Percentiles rank a stretch among this genome's conserved stretches.
Conservation (phyloP, 2,797 vertebrate species). For the Morus bassanus region DNA sequence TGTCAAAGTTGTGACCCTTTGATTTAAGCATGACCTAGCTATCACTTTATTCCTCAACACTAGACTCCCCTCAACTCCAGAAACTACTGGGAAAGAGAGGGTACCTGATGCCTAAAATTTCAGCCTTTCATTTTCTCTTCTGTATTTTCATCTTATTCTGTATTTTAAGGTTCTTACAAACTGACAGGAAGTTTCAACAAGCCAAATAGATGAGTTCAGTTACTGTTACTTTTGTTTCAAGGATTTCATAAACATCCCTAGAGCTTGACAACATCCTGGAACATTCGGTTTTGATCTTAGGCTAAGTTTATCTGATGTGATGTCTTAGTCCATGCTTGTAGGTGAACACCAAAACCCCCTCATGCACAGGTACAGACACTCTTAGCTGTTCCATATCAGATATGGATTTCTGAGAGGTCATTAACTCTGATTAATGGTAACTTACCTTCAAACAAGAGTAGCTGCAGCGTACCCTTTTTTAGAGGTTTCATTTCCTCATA, state of each 20-base stretch:
- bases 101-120: not conserved
- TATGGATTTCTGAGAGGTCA: not conserved
- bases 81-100: not conserved
- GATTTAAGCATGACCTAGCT: not conserved
- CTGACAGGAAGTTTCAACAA: not conserved
- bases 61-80: not conserved
- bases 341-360: not conserved
- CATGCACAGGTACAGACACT: not conserved
- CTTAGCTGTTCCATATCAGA: not conserved
- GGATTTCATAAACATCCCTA: not conserved
- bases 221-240: not conserved
- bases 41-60: not conserved
- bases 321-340: not conserved
- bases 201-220: not conserved
- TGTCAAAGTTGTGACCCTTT: not conserved
- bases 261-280: not conserved
- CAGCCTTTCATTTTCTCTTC: not conserved
- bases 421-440: not conserved
- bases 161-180: not conserved
- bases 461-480: fast-evolving
- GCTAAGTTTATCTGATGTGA: not conserved
- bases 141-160: not conserved
- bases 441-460: not conserved
- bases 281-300: not conserved
- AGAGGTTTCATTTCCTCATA: not conserved